A percentile compares a stretch with the other conserved stretches of the same genome.
Conservation (phyloP, 2,113 vertebrate species). For the Aptenodytes patagonicus region DNA sequence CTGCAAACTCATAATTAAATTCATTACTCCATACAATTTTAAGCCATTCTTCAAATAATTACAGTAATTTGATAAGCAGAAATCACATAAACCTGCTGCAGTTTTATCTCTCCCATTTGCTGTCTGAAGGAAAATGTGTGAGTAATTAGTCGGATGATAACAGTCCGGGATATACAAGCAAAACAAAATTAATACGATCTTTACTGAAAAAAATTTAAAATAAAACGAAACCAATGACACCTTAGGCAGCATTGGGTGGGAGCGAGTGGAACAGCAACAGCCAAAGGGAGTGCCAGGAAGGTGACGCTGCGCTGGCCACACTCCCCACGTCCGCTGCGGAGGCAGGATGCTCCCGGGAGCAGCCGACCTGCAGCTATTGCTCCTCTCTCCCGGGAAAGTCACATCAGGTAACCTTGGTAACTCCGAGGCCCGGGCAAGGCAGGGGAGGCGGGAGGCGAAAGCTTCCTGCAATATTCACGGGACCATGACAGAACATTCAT, state of each 20-base stretch:
- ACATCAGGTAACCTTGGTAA: conserved; percentile 69
- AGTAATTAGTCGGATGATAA: conserved; percentile 67
- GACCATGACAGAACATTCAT: conserved; percentile 66
- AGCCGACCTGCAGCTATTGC: not conserved
- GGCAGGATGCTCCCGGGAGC: not conserved
- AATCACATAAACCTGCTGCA: conserved; percentile 69
- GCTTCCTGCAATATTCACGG: conserved; percentile 57
- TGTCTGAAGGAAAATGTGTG: conserved; percentile 65
- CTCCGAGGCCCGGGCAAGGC: not conserved
- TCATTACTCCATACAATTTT: conserved; percentile 68
- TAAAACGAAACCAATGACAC: not conserved
- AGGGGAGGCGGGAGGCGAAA: conserved; percentile 3
- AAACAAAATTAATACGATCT: conserved; percentile 68
- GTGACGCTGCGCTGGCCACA: not conserved
- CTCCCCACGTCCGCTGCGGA: not conserved
- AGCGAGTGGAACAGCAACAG: not conserved
- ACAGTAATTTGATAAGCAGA: conserved; percentile 72
- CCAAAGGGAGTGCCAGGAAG: not conserved
- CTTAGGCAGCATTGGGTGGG: not conserved
- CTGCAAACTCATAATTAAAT: conserved; percentile 70
- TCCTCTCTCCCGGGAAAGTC: conserved; percentile 37
- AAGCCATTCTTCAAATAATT: conserved; percentile 73
- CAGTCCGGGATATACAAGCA: conserved; percentile 63
- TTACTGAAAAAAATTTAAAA: conserved; percentile 1
- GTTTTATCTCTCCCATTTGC: conserved; percentile 70